These are phyloP conservation scores for Neosilurus hyrtlii DNA, from an alignment of 2,797 vertebrate species.

Conservation along the genomic window DNA sequence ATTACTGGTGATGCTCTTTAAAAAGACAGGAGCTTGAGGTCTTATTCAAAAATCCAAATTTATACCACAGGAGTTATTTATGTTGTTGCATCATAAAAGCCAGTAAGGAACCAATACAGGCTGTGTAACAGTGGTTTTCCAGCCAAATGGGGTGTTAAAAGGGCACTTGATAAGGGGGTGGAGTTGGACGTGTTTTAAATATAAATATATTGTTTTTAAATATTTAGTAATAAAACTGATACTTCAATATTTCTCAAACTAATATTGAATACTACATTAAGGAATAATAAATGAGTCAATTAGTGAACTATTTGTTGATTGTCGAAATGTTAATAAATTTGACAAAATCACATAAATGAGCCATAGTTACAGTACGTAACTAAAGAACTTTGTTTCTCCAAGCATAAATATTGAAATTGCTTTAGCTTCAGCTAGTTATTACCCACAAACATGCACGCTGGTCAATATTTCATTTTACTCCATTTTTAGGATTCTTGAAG, in stretches of 20 bases:
- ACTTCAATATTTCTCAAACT: too few species aligned
- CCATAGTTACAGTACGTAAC: background rate
- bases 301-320: background rate
- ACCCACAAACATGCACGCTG: background rate
- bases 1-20: slow-evolving; percentile 5
- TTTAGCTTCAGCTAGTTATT: too few species aligned
- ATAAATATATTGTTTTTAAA: too few species aligned
- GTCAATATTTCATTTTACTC: background rate
- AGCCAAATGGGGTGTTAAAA: background rate
- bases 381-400: background rate
- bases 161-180: background rate
- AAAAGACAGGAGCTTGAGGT: background rate
- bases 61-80: background rate
- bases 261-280: background rate
- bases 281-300: background rate
- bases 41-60: background rate
- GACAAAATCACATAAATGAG: background rate
- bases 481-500: too few species aligned
- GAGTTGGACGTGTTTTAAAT: background rate
- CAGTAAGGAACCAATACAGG: background rate
- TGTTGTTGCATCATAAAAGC: background rate
- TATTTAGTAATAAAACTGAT: too few species aligned
- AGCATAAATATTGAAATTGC: background rate
- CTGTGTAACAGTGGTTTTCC: background rate
- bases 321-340: background rate